Base-by-base conservation (phyloP, 2,113 vertebrate species). In the Paratilapia polleni region DNA sequence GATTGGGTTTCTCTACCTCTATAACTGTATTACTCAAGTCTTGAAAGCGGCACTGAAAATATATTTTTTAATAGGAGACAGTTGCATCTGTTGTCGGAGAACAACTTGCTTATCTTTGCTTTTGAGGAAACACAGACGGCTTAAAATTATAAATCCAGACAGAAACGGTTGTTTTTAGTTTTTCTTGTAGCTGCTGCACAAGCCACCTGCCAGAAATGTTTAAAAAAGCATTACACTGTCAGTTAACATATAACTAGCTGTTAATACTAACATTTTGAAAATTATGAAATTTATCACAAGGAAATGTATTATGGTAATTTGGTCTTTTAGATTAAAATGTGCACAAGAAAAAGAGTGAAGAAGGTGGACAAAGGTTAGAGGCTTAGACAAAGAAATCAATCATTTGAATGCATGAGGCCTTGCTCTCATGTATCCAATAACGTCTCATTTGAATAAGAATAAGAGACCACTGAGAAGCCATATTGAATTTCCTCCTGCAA, bases 361-460 rank as follows among this genome's bases (percentile, higher is more conserved):
- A 28, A n/a, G 31, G 12, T 56, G 75, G 84, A 83, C 79, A 68
- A 78, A 88, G 64, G 64, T 84, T 56, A 80, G 26, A 57, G 28
- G 77, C 41, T 82, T 60, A 47, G 77, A 80, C 64, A 89, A 79
- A 87, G 66, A 87, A 89, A 90, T 89, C 80, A 80, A 81, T 73
- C 74, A 85, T 90, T 88, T 81, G 31, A 89, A 90, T 90, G 88
- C 79, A 43, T n/a, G 6, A 64, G 77, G 73, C 77, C 66, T 80
- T 80, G 87, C 75, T 93, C 90, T 82, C 15, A 12, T 86, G 81
- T 81, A 91, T 88, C 91, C 82, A 92, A 86, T 92, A 92, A 87
- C 20, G 12, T 80, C 87, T 89, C 68, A 94, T 94, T 94, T 92
- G 77, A 94, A 94, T 94, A 88, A 87, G 89, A 94, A 92, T 88